Percentiles rank a stretch among this genome's conserved stretches.
Evolutionary conservation across 2,888 invertebrate genomes (phyloP).

Genomic region (Biston stratarius): DNA sequence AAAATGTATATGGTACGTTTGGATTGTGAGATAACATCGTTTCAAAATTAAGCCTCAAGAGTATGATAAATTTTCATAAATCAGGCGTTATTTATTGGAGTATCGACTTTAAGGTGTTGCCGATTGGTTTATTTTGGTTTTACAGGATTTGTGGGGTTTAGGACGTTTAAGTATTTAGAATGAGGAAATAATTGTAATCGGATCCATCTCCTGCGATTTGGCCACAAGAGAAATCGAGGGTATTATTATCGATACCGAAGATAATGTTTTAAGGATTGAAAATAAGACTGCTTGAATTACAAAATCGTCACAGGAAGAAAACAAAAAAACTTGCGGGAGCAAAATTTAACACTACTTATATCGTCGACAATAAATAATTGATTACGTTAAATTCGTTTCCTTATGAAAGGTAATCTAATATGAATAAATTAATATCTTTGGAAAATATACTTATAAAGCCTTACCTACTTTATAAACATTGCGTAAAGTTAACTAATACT

Average conservation of each 20-base stretch:
- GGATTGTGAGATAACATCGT: conserved; percentile 64
- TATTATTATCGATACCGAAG: conserved; percentile 37
- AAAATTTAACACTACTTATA: conserved; percentile 7
- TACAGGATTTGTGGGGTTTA: conserved; percentile 66
- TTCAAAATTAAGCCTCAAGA: conserved; percentile 86
- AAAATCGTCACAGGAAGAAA: conserved; percentile 20
- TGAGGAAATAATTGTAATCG: conserved; percentile 73
- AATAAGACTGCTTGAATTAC: conserved; percentile 19
- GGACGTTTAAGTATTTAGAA: conserved; percentile 63
- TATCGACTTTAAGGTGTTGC: conserved; percentile 83
- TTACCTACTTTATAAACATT: no score
- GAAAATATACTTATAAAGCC: no score
- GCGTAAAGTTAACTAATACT: no score
- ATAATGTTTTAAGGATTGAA: conserved; percentile 30
- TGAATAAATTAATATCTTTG: no score
- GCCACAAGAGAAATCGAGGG: conserved; percentile 51
- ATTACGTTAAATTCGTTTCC: not conserved
- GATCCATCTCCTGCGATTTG: conserved; percentile 67
- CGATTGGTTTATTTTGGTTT: conserved; percentile 79
- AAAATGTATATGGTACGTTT: conserved; percentile 58
- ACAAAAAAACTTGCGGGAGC: conserved; percentile 1
- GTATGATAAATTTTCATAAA: conserved; percentile 86
- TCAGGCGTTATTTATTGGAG: conserved; percentile 83
- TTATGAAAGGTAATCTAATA: not conserved
- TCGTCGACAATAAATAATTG: no score